Evolutionary conservation across 2,113 vertebrate species (phyloP).

Genomic region (Axis porcinus): DNA sequence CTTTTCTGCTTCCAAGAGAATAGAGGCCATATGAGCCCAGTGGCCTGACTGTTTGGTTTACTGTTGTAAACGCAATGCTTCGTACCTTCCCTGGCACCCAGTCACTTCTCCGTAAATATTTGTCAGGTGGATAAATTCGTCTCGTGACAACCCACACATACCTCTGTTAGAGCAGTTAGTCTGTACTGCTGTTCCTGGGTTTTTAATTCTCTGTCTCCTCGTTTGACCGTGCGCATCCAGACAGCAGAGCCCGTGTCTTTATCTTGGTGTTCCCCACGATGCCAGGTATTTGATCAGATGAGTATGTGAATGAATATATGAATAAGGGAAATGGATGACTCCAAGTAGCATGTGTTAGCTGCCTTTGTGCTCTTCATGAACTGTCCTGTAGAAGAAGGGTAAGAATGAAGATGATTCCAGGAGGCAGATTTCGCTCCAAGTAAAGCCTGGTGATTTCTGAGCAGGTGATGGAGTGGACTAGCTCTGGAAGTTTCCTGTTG

Average conservation of each 20-base stretch:
- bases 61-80: fast-evolving
- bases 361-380: neutral
- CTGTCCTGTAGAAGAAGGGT: neutral
- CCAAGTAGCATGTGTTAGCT: neutral
- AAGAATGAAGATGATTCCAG: neutral
- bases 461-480: neutral
- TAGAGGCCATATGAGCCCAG: neutral
- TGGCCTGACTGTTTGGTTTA: neutral
- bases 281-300: neutral
- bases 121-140: neutral
- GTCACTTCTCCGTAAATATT: neutral
- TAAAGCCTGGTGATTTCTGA: neutral
- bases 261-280: neutral
- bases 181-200: no score
- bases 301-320: neutral
- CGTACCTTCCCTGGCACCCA: neutral
- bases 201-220: neutral
- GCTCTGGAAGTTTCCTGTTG: fast-evolving
- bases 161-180: neutral
- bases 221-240: neutral
- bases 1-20: neutral
- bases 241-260: neutral
- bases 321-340: neutral
- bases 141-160: fast-evolving
- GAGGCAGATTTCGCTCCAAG: neutral